These are phyloP conservation scores for Mixornis gularis DNA, from an alignment of 2,113 vertebrate genomes.

Conservation along the genomic window DNA sequence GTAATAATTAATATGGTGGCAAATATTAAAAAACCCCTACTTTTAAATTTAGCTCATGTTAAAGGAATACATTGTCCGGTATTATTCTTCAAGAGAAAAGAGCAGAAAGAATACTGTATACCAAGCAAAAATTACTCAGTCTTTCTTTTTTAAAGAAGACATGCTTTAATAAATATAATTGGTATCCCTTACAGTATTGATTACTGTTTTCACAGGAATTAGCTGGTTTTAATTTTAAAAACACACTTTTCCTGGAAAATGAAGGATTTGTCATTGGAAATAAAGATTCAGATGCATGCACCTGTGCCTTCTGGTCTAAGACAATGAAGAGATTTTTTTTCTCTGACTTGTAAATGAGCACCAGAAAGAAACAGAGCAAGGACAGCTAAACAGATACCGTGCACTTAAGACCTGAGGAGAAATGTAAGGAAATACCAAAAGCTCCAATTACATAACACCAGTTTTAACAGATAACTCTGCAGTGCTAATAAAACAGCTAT, in stretches of 20 bases:
- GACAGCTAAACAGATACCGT: neutral
- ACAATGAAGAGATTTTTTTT: neutral
- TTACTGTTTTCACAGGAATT: neutral
- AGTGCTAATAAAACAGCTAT: neutral
- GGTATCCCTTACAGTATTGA: neutral
- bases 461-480: neutral
- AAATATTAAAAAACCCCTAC: conserved; percentile 64
- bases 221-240: neutral
- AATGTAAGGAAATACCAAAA: neutral
- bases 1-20: conserved; percentile 62
- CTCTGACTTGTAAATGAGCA: neutral
- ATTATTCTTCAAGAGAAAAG: neutral
- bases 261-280: neutral
- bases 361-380: neutral
- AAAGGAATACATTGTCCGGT: neutral
- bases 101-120: neutral
- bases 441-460: neutral
- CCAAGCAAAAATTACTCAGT: neutral
- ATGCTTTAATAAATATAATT: neutral
- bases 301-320: neutral
- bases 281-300: neutral
- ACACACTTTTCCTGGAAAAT: neutral
- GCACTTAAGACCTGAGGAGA: neutral
- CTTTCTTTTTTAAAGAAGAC: neutral
- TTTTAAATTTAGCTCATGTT: conserved; percentile 60